These are phyloP conservation scores for Hoplodrina ambigua DNA, from an alignment of 2,888 invertebrate species.

Conservation along the genomic window DNA sequence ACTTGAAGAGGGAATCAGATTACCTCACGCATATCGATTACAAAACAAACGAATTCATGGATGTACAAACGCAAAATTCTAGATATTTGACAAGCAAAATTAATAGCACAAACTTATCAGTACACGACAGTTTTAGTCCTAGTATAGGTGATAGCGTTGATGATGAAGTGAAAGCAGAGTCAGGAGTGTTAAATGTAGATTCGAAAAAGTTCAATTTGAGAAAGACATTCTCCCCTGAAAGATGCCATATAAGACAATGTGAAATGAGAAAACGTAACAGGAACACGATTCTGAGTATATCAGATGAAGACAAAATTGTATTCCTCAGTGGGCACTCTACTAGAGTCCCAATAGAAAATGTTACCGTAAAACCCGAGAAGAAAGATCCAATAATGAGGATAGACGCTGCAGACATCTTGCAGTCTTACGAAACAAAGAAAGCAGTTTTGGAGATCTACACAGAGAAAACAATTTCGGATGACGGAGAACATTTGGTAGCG, in stretches of 20 bases:
- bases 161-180: slow-evolving; percentile 17
- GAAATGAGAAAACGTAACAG: slow-evolving; percentile 62
- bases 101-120: slow-evolving; percentile 60
- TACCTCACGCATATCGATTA: slow-evolving; percentile 54
- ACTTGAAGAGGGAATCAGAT: slow-evolving; percentile 69
- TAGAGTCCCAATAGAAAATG: slow-evolving; percentile 7
- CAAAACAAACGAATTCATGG: slow-evolving; percentile 62
- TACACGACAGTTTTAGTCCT: slow-evolving; percentile 54
- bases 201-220: slow-evolving; percentile 9
- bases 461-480: slow-evolving; percentile 68
- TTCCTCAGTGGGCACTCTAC: slow-evolving; percentile 49
- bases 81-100: slow-evolving; percentile 55
- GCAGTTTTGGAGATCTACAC: slow-evolving; percentile 84
- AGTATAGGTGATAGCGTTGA: slow-evolving; percentile 12
- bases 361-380: slow-evolving; percentile 22
- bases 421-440: slow-evolving; percentile 81
- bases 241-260: slow-evolving; percentile 43
- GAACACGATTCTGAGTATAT: slow-evolving; percentile 64
- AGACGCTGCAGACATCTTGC: slow-evolving; percentile 74
- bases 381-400: slow-evolving; percentile 14
- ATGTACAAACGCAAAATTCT: slow-evolving; percentile 75
- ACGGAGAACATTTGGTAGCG: slow-evolving; percentile 74
- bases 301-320: slow-evolving; percentile 69
- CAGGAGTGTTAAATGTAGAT: slow-evolving; percentile 34
- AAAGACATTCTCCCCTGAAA: slow-evolving; percentile 27